phyloP scores from a whole-genome alignment of 2,113 vertebrate species.

The Alaudala cheleensis region DNA sequence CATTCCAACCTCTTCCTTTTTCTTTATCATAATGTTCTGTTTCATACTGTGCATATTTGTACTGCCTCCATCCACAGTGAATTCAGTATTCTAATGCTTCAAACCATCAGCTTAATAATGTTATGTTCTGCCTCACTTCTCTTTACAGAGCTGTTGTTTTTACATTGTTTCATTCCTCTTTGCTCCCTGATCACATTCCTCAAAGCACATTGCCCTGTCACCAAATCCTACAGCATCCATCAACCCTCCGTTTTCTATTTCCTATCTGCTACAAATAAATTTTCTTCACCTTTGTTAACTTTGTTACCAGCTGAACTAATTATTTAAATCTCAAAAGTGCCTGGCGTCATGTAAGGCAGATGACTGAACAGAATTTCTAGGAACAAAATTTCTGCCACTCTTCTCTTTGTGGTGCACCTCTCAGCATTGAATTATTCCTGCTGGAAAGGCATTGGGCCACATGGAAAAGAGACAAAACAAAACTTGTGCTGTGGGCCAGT shows the following conservation, averaged over 20 bases:
- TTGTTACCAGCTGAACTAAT: neutral
- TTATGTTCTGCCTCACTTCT: constrained; percentile 28
- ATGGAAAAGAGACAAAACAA: neutral
- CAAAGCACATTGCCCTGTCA: neutral
- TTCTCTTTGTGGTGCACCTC: neutral
- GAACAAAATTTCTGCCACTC: neutral
- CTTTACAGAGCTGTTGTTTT: neutral
- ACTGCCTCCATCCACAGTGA: constrained; percentile 40
- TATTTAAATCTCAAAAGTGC: neutral
- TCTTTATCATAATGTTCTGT: neutral
- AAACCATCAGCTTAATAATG: constrained; percentile 43
- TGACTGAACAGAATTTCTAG: neutral
- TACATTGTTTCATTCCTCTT: constrained; percentile 19
- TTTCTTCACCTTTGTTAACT: neutral
- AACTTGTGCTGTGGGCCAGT: neutral
- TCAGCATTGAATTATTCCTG: neutral
- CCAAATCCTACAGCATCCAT: neutral
- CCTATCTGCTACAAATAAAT: neutral
- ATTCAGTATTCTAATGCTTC: constrained; percentile 10
- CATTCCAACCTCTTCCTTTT: neutral
- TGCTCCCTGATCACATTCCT: neutral
- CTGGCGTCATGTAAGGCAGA: neutral
- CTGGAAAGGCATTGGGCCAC: neutral
- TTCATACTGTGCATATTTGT: neutral
- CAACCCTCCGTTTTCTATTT: neutral